These are phyloP conservation scores for Falco punctatus DNA, from an alignment of 2,113 vertebrate species.

Conservation along the genomic window DNA sequence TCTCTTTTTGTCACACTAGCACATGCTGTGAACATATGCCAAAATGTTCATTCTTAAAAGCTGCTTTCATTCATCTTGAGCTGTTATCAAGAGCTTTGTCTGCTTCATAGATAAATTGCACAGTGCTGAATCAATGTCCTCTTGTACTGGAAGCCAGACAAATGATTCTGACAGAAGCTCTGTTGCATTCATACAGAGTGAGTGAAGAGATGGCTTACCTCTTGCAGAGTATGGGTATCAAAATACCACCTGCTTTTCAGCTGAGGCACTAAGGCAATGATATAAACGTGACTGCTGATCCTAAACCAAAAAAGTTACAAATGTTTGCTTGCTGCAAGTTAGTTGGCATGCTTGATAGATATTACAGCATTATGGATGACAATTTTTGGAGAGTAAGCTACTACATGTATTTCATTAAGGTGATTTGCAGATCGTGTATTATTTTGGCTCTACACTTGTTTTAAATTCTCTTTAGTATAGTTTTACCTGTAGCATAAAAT, in stretches of 20 bases:
- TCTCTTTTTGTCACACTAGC: neutral
- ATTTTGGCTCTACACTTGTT: neutral
- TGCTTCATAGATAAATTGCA: neutral
- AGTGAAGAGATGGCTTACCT: neutral
- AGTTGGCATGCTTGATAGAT: neutral
- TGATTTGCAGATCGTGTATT: neutral
- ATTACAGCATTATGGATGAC: neutral
- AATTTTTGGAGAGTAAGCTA: neutral
- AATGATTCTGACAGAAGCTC: neutral
- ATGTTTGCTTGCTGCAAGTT: neutral
- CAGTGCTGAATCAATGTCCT: neutral
- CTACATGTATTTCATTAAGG: neutral
- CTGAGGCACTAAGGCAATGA: neutral
- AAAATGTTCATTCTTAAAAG: conserved; percentile 35
- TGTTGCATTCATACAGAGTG: neutral
- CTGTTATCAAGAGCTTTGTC: conserved; percentile 12
- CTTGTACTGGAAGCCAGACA: conserved; percentile 32
- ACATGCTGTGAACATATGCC: neutral
- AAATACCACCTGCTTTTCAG: neutral
- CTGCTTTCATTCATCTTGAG: conserved; percentile 43
- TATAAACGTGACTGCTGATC: neutral
- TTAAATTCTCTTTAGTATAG: neutral
- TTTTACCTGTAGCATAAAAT: conserved; percentile 5
- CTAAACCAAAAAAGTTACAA: neutral
- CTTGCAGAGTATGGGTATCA: neutral